Evolutionary conservation across 2,888 invertebrate species (phyloP), one percentile per base, ranked within the genome.

Genomic region (Epistrophe eligans): DNA sequence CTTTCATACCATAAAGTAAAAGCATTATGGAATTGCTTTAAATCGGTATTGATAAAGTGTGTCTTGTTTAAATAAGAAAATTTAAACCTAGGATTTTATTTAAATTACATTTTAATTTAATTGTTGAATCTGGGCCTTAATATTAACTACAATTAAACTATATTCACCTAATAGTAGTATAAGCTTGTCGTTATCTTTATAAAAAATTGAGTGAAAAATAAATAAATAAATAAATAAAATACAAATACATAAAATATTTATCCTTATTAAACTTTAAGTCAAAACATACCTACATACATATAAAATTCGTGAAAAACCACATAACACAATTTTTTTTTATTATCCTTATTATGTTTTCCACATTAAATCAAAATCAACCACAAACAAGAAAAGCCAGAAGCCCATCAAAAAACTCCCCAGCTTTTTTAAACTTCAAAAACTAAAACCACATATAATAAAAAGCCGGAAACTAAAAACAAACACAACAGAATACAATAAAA

Each of bases 351-450:
- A 60, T 52, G 57, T 66, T 77, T 58, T 60, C 38, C 52, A 55
- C 38, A 74, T 77, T 50, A 74, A 79, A 74, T 60, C 19, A 40
- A 67, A 70, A 70, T 58, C 35, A 6, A 60, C 77, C 79, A 40
- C 79, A 73, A 73, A 79, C 73, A 67, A 60, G 45, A 48, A 38
- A 55, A 24, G 0, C 35, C 38, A 62, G 8, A 62, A 62, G 38
- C 40, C 62, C 32, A 40, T 6, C 15, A 8, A 62, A 62, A 40
- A 40, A 7, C 17, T 40, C 17, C 17, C 38, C 10, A 43, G 24
- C 15, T 3, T 43, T 8, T 43, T 32, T 11, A 35, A 67, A 67
- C 19, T 11, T 45, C 4, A 5, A 24, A 35, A 50, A 17, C 45
- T 45, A 52, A 40, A 43, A 64, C 38, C 38, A 52, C 50, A 38